Evolutionary conservation across 2,113 vertebrate genomes (phyloP), one percentile per base, ranked within the genome.

Genomic region (Phainopepla nitens): DNA sequence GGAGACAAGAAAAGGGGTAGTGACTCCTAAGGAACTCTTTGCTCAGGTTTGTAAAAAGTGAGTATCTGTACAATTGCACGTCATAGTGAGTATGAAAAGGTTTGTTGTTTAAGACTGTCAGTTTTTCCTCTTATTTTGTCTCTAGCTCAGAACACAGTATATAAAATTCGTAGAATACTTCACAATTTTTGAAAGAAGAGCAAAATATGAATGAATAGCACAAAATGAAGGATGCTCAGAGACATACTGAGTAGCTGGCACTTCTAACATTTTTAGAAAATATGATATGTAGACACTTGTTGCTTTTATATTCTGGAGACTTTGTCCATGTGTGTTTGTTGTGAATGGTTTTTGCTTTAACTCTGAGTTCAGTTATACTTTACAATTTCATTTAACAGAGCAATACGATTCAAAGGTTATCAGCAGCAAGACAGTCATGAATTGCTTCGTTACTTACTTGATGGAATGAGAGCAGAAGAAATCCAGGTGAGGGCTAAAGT

Each of bases 351-450:
- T 80, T 89, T 64, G 51, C 36, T 56, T 54, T 65, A 17, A 54
- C 51, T 84, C 42, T 45, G 35, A 41, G 20, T 45, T 93, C 24
- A 61, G 39, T 61, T 78, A 51, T 10, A 24, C 27, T 33, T 77
- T 7, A 41, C 15, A 68, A 79, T 64, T 62, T 84, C 10, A 15
- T 62, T 75, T 81, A 81, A 50, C 93, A 99, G 99, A 97, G 99
- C 99, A 76, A 96, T 98, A 93, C 98, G 99, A 42, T 99, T 99
- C 96, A 99, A 98, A 98, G 99, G 99, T n/a, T 99, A 98, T 87
- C 99, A 99, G 96, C 99, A 99, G 96, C 99, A 99, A 87, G 99
- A 99, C 93, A 99, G 99, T 95, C 99, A 99, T 95, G 99, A 99
- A 95, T 97, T 99, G 50, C 98, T 99, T 82, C 98, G 99, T 53